These are phyloP conservation scores for Scaeva pyrastri DNA, from an alignment of 2,888 invertebrate genomes.

Conservation along the genomic window DNA sequence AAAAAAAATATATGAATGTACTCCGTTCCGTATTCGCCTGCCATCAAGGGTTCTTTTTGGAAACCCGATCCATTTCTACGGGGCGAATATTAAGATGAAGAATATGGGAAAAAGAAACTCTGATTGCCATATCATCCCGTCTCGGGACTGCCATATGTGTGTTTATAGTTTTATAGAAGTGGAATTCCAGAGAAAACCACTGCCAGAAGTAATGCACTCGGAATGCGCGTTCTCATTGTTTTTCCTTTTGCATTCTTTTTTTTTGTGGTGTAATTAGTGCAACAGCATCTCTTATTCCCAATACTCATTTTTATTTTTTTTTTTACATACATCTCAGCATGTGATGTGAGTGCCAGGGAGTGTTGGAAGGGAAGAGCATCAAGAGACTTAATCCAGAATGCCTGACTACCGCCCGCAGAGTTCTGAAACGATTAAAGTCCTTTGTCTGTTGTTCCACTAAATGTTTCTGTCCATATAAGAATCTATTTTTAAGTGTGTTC, in stretches of 20 bases:
- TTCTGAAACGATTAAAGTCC: constrained; percentile 44
- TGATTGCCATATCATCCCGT: constrained; percentile 16
- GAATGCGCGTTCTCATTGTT: constrained; percentile 64
- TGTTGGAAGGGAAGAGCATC: too few species aligned
- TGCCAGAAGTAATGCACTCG: constrained; percentile 66
- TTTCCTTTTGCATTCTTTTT: constrained; percentile 18
- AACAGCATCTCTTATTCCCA: constrained; percentile 36
- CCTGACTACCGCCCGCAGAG: constrained; percentile 66
- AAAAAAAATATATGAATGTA: too few species aligned
- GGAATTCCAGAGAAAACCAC: constrained; percentile 72
- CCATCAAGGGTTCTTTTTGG: constrained; percentile 37
- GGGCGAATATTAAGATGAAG: constrained; percentile 55
- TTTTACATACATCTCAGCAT: constrained; percentile 40
- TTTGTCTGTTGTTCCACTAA: constrained; percentile 59
- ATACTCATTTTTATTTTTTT: not conserved
- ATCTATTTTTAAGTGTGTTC: constrained; percentile 60
- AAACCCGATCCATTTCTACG: constrained; percentile 70
- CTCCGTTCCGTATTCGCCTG: too few species aligned
- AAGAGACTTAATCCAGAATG: constrained; percentile 32
- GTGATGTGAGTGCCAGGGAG: constrained; percentile 15
- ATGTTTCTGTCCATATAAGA: constrained; percentile 25
- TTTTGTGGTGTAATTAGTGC: constrained; percentile 65
- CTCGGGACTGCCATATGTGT: not conserved
- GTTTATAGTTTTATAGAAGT: constrained; percentile 52
- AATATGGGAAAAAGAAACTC: constrained; percentile 41